Percentiles rank a stretch among this genome's conserved stretches.
Conservation (phyloP, 2,797 vertebrate species). For the Lacerta bilineata region DNA sequence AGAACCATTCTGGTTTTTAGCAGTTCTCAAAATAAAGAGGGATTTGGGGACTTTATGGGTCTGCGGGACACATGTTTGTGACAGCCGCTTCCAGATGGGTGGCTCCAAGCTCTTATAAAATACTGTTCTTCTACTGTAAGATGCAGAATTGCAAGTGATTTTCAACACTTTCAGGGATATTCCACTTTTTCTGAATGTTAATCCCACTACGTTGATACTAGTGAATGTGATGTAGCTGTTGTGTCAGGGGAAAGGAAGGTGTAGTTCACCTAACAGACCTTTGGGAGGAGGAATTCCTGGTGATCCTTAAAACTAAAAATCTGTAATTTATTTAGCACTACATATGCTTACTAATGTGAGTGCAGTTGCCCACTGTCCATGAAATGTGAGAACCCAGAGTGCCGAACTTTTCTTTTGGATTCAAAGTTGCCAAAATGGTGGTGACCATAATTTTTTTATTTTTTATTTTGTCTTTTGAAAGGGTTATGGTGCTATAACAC, state of each 20-base stretch:
- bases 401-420: no score
- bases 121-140: background rate
- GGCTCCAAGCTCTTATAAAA: background rate
- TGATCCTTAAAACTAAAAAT: background rate
- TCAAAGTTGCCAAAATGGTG: no score
- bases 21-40: background rate
- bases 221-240: background rate
- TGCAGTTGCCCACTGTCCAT: background rate
- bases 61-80: background rate
- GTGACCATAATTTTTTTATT: background rate
- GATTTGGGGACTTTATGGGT: background rate
- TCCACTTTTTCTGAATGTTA: background rate
- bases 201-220: background rate
- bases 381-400: background rate
- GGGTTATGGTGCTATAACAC: no score
- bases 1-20: background rate
- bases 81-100: background rate
- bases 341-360: background rate
- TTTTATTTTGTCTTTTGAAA: background rate
- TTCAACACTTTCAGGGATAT: background rate
- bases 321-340: background rate
- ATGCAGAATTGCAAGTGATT: background rate
- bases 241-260: background rate
- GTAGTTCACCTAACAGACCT: background rate
- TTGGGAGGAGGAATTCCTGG: background rate